Base-by-base conservation (phyloP, 2,888 invertebrate species). In the Chesias legatella region DNA sequence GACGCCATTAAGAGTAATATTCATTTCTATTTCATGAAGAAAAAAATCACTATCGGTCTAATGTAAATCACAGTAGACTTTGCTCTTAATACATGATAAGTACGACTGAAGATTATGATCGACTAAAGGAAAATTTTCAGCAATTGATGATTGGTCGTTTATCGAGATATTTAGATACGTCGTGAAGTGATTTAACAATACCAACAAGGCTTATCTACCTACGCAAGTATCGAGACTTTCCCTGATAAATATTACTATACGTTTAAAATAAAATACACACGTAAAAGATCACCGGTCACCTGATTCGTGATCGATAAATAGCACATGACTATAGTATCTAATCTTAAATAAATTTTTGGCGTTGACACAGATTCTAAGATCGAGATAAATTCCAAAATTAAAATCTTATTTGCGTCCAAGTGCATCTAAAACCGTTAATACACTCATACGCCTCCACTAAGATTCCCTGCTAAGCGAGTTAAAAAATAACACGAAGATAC, bases 311-410 rank as follows among this genome's bases (percentile, higher is more conserved):
- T 58, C 58, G 69, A 68, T 57, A 61, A 48, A 47, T 54, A 42
- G 61, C 75, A 71, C 78, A 73, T 77, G 77, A 77, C 67, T 45
- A 41, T 29, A 39, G 30, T 68, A 70, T 70, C 69, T 70, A 60
- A 70, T 70, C 69, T 33, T 29, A 35, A 23, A 27, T 33, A 9
- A 47, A 35, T 46, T 37, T 33, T 52, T 40, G 55, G 48, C 53
- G 53, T 58, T 53, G 13, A 3, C 13, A 17, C 61, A 63, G n/a
- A n/a, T n/a, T 53, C 53, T 43, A 55, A 53, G 35, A 45, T 47
- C 48, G 53, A 53, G 48, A 59, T 53, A 52, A 43, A 33, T 46
- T 43, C 30, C 26, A 27, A 41, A 41, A 17, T 11, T 9, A 8
- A 32, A 2, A 40, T 8, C 10, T 23, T 21, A 24, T 26, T 7